phyloP scores from a whole-genome alignment of 2,113 vertebrate genomes.

The Triplophysa dalaica region DNA sequence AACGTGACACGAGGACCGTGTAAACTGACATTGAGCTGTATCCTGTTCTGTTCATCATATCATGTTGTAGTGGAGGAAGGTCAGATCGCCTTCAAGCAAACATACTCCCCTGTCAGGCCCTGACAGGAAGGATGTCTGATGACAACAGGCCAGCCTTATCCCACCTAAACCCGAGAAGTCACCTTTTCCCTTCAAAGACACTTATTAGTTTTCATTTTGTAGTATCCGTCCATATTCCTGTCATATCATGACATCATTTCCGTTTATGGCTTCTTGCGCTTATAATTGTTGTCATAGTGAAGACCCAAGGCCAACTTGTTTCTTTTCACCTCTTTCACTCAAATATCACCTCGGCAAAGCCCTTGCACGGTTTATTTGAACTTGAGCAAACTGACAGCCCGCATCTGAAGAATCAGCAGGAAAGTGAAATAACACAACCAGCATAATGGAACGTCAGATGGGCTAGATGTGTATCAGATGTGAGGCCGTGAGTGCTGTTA shows the following conservation, averaged over 20 bases:
- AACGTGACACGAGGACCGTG: constrained; percentile 66
- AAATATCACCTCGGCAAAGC: constrained; percentile 7
- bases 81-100: constrained; percentile 48
- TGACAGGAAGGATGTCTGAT: constrained; percentile 51
- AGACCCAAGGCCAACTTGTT: neutral
- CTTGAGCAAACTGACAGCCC: constrained; percentile 30
- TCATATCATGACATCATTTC: constrained; percentile 1
- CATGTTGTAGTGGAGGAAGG: constrained; percentile 64
- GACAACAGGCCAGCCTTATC: constrained; percentile 29
- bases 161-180: constrained; percentile 35
- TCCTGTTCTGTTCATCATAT: constrained; percentile 55
- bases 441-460: constrained; percentile 41
- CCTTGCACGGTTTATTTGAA: constrained; percentile 24
- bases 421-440: constrained; percentile 35
- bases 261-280: neutral
- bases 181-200: constrained; percentile 23
- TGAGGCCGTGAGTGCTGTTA: constrained; percentile 42
- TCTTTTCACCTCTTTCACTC: constrained; percentile 19
- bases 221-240: constrained; percentile 17
- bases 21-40: constrained; percentile 57
- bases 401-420: constrained; percentile 27
- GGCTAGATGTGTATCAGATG: constrained; percentile 37
- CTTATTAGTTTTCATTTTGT: constrained; percentile 27
- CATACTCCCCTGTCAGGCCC: constrained; percentile 40
- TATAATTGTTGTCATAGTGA: constrained; percentile 14